Percentiles rank a stretch among this genome's conserved stretches.
phyloP scores from a whole-genome alignment of 2,797 vertebrate species.

The Rhinoraja longicauda region DNA sequence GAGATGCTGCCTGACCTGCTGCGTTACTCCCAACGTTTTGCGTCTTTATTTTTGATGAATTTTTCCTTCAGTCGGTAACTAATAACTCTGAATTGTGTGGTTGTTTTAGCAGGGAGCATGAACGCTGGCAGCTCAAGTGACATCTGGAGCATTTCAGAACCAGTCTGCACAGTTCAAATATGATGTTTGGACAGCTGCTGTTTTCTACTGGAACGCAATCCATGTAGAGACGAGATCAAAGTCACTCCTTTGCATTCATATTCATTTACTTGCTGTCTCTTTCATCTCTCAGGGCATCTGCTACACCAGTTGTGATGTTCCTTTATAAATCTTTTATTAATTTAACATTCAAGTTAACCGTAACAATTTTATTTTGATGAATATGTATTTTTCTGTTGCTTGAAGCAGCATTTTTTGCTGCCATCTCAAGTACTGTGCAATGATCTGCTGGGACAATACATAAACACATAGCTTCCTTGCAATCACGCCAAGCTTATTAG shows the following conservation, averaged over 20 bases:
- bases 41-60: neutral
- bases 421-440: neutral
- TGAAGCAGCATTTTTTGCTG: neutral
- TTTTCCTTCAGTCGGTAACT: neutral
- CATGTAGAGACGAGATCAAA: neutral
- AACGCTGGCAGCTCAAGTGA: neutral
- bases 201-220: neutral
- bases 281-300: neutral
- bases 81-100: neutral
- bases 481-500: neutral
- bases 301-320: neutral
- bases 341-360: neutral
- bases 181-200: neutral
- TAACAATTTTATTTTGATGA: neutral
- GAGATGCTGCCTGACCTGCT: no score
- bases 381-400: neutral
- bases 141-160: slow-evolving; percentile 2
- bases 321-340: neutral
- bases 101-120: neutral
- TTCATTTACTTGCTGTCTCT: neutral
- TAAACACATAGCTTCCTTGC: neutral
- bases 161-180: neutral
- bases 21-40: no score
- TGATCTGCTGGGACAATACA: neutral
- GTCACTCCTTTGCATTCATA: neutral